Base-by-base conservation (phyloP, 2,113 vertebrate genomes). In the Actinemys pallida region DNA sequence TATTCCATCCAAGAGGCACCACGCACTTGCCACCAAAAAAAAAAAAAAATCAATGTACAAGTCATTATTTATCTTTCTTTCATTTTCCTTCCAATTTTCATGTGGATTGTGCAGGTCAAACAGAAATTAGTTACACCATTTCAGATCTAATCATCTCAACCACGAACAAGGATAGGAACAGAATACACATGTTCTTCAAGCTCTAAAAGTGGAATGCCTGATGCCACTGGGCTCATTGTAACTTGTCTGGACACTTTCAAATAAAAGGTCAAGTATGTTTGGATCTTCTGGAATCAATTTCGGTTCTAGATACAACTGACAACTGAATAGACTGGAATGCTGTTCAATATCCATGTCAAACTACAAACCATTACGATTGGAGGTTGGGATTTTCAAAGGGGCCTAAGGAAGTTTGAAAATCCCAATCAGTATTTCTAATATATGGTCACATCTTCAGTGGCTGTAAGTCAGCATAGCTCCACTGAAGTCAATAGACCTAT, bases 1-100 rank as follows among this genome's bases (percentile, higher is more conserved):
- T 14, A 2, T 90, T 93, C 65, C 92, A 85, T 89, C 65, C 94
- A 88, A 75, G 47, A 94, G 85, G 62, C 57, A 95, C 62, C 89
- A 84, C 5, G 57, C n/a, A 72, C n/a, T 87, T 24, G 76, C 62
- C n/a, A 52, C 22, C 42, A 45, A 45, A 45, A 45, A 45, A 45
- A 45, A 45, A 45, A 52, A 52, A 3, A 54, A 53, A 93, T 16
- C 10, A 94, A 62, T 62, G 81, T 86, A 94, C 62, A 78, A 78
- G 25, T 39, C 19, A 4, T 76, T 76, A 42, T 78, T 78, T 1
- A 80, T 6, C 1, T 87, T 81, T 90, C 56, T 91, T 90, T 53
- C 53, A 27, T 89, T 94, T 27, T 78, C 52, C 90, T 76, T 47
- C 59, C 81, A 27, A 76, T 76, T 27, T 76, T 47, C 20, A 76